Percentiles rank a stretch among this genome's conserved stretches.
Evolutionary conservation across 35 echinoderm and acorn worm species (phyloP).

Genomic region (Eucidaris tribuloides): DNA sequence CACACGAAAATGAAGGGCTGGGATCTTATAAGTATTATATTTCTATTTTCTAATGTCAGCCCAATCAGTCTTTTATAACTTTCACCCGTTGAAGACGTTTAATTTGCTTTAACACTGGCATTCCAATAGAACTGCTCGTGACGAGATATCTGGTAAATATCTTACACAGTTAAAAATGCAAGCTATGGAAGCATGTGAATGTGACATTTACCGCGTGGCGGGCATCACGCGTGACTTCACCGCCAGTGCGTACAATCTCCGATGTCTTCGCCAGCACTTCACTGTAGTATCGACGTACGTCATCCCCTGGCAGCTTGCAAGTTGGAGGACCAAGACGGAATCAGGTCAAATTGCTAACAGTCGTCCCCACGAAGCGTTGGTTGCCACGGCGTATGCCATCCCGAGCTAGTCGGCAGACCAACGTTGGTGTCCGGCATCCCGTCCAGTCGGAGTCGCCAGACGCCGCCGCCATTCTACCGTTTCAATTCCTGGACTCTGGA

Average conservation of each 20-base stretch:
- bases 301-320: not conserved
- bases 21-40: no score
- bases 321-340: not conserved
- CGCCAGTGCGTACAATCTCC: not conserved
- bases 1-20: no score
- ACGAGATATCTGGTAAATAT: no score
- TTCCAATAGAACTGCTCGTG: no score
- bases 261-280: not conserved
- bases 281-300: not conserved
- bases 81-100: no score
- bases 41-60: no score
- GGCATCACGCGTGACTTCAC: not conserved
- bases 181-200: no score
- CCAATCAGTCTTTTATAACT: no score
- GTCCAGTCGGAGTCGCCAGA: constrained; percentile 7
- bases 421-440: not conserved
- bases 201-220: not conserved
- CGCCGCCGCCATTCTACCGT: not conserved
- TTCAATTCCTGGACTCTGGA: not conserved
- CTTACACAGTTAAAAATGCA: no score
- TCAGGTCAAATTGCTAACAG: not conserved
- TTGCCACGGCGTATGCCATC: not conserved
- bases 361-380: not conserved
- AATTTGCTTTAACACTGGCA: no score
- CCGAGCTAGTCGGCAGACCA: constrained; percentile 1